phyloP scores from a whole-genome alignment of 2,113 vertebrate species.

The Circaetus cinerascens region DNA sequence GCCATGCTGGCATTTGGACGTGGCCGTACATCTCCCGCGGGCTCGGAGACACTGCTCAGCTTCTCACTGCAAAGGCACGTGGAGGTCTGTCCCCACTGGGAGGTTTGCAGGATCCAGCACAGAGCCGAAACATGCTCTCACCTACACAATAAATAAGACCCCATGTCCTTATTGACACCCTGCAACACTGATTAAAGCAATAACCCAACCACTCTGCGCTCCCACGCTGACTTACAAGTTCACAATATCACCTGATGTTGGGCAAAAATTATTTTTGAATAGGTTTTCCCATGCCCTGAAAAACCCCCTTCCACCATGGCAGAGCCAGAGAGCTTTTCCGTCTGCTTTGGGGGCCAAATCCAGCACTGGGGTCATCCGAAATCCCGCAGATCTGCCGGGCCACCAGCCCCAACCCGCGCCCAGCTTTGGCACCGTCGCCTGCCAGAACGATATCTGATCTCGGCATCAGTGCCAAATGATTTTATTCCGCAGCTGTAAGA shows the following conservation, averaged over 20 bases:
- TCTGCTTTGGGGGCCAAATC: background rate
- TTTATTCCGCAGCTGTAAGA: constrained; percentile 35
- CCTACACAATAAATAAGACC: background rate
- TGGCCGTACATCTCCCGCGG: rapidly evolving
- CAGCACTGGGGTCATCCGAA: background rate
- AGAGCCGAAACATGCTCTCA: background rate
- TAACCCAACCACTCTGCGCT: background rate
- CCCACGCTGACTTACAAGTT: background rate
- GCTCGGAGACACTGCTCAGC: background rate
- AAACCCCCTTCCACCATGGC: rapidly evolving
- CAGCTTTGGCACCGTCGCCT: background rate
- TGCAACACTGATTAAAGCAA: background rate
- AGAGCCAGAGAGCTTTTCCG: background rate
- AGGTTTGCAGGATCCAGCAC: background rate
- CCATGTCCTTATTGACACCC: background rate
- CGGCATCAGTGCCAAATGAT: background rate
- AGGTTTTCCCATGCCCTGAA: background rate
- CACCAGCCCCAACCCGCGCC: background rate
- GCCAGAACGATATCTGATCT: background rate
- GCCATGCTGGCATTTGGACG: rapidly evolving
- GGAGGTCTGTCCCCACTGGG: background rate
- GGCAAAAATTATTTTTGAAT: background rate
- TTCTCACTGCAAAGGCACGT: rapidly evolving
- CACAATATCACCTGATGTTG: background rate
- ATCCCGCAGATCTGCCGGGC: rapidly evolving